Evolutionary conservation across 1,140 invertebrate species (phyloP), one percentile per base, ranked within the genome.

Genomic region (Protaetia brevitarsis): DNA sequence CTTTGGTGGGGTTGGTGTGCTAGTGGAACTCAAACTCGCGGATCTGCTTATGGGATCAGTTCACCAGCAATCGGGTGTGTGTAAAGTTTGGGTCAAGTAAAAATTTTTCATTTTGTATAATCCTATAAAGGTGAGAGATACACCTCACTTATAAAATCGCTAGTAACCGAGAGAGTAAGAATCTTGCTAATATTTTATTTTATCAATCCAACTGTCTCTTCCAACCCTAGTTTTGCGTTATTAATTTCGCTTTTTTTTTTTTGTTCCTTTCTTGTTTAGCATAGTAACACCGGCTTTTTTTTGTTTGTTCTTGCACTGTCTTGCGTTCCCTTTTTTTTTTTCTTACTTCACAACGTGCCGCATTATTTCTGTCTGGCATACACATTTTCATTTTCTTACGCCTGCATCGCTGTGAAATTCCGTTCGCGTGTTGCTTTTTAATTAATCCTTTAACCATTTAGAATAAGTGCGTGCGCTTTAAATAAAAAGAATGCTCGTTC

Each of bases 171-270:
- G 23, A 45, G 41, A 45, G 2, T 45, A 45, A 1, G n/a, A n/a
- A 19, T 45, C 41, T 21, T 45, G 11, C 13, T 45, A 19, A n/a
- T n/a, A n/a, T n/a, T n/a, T n/a, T n/a, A n/a, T n/a, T n/a, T n/a
- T n/a, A 45, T 45, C 41, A 45, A 45, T 45, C 41, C 41, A 45
- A 45, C 41, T 45, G 41, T 45, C 41, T 45, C 13, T 37, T 10
- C n/a, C n/a, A 6, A 37, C 3, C 34, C 34, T 37, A 37, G 3
- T 8, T 37, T 37, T 37, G 3, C 34, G 3, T 37, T 8, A 13
- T 37, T 11, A 13, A 13, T 37, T 3, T 37, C 3, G n/a, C 4
- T 5, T 37, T 4, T 37, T 37, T 13, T 37, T 37, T 37, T 36
- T n/a, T 36, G 11, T 3, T 2, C 2, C 16, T 36, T 36, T 36